phyloP scores from a whole-genome alignment of 2,797 vertebrate genomes.

The Spheniscus humboldti region DNA sequence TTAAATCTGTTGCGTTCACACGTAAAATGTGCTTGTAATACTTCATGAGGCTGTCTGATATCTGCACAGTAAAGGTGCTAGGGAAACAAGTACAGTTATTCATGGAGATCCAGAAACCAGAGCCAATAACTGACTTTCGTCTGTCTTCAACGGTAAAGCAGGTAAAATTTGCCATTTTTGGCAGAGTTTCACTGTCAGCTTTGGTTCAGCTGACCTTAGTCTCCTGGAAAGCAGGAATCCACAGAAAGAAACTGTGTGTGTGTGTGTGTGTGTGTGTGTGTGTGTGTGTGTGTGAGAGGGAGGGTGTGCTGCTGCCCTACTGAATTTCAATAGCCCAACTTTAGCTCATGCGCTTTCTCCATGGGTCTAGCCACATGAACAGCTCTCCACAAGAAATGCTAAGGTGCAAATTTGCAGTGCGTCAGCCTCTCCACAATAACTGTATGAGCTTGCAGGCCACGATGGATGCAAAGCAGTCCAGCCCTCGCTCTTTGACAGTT shows the following conservation, averaged over 20 bases:
- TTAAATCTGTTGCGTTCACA: background rate
- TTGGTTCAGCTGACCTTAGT: background rate
- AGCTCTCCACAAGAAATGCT: background rate
- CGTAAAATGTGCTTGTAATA: background rate
- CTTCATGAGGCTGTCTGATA: background rate
- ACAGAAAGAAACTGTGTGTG: background rate
- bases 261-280: accelerated
- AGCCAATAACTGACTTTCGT: background rate
- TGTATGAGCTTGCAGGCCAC: background rate
- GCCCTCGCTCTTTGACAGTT: background rate
- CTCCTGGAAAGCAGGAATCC: background rate
- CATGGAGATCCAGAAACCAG: background rate
- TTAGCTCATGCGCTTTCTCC: background rate
- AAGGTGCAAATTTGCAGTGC: background rate
- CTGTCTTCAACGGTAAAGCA: background rate
- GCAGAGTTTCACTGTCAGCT: background rate
- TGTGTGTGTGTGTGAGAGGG: too few species aligned
- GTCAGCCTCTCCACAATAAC: background rate
- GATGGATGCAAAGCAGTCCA: background rate
- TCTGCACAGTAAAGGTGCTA: background rate
- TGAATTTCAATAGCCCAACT: background rate
- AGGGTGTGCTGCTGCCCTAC: background rate
- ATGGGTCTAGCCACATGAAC: background rate
- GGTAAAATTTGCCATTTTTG: background rate
- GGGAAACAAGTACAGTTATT: background rate